Evolutionary conservation across 1,140 invertebrate genomes (phyloP).

Genomic region (Parasteatoda tepidariorum): DNA sequence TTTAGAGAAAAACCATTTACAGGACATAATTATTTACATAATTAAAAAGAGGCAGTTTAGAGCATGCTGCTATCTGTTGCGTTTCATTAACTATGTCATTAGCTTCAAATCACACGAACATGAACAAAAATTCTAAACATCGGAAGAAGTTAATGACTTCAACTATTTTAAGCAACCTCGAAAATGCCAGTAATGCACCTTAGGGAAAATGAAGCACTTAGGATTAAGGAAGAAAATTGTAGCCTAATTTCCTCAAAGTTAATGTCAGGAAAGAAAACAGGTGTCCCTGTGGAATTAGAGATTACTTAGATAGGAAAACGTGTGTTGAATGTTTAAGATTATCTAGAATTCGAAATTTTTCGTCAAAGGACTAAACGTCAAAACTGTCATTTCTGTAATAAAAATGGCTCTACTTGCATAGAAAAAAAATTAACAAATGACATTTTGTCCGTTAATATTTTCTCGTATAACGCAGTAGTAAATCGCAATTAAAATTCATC

Average conservation of each 20-base stretch:
- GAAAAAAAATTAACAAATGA: not conserved
- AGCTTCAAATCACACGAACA: not conserved
- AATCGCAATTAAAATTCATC: too few relatives aligned
- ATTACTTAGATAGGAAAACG: not conserved
- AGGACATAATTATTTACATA: too few relatives aligned
- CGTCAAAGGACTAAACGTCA: not conserved
- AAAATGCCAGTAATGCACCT: conserved; percentile 6
- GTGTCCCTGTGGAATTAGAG: not conserved
- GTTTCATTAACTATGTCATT: too few relatives aligned
- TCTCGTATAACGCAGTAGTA: too few relatives aligned
- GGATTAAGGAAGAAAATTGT: conserved; percentile 11
- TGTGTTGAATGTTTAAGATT: not conserved
- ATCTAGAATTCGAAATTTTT: not conserved
- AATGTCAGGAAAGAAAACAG: conserved; percentile 13
- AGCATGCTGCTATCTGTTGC: too few relatives aligned
- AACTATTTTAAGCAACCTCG: conserved; percentile 6
- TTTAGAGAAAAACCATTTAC: too few relatives aligned
- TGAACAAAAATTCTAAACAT: not conserved
- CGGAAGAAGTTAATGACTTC: conserved; percentile 4
- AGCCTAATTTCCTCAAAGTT: not conserved
- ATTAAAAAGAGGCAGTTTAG: too few relatives aligned
- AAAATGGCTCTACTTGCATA: not conserved
- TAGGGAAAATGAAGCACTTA: conserved; percentile 21
- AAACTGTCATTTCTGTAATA: not conserved
- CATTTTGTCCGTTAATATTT: not conserved